Evolutionary conservation across 2,888 invertebrate species (phyloP), one percentile per base, ranked within the genome.

Genomic region (Eulithis testata): DNA sequence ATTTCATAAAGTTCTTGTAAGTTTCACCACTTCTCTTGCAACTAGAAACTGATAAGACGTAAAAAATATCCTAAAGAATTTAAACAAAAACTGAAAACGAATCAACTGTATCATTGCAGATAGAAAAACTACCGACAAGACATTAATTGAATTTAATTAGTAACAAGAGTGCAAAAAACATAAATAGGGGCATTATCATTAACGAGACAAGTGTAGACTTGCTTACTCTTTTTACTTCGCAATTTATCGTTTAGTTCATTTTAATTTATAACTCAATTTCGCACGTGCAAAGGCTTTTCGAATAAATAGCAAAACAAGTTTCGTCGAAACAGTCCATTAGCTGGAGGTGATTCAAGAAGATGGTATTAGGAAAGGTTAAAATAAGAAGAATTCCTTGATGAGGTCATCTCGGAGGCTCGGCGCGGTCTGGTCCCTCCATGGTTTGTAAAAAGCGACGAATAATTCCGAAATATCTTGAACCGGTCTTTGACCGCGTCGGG

Each of bases 401-500:
- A 91, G 90, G 87, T 91, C 91, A 92, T 86, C 81, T 76, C 76
- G 73, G 75, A 65, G 70, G 71, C 66, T 64, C 71, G 74, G 69
- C 74, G 69, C 74, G 75, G 55, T 69, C 75, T 72, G 77, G 76
- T 77, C 81, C 77, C 79, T 80, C 78, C 78, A 44, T 75, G 47
- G 57, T 7, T 21, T 52, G 83, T 78, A 79, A 79, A 81, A 82
- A 81, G 77, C 81, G 75, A 77, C 82, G 83, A 86, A 89, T 85
- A 86, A 88, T 87, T 88, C 86, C 88, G 82, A 88, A 91, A 89
- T 80, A 83, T 80, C 80, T 76, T 84, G 86, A 88, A 90, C 91
- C 92, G 92, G 92, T 92, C 89, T 87, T 89, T 89, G 91, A 90
- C 90, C 89, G 76, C 74, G 75, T 78, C 83, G 81, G 81, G 81